Base-by-base conservation (phyloP, 2,113 vertebrate genomes). In the Climacteris rufus region DNA sequence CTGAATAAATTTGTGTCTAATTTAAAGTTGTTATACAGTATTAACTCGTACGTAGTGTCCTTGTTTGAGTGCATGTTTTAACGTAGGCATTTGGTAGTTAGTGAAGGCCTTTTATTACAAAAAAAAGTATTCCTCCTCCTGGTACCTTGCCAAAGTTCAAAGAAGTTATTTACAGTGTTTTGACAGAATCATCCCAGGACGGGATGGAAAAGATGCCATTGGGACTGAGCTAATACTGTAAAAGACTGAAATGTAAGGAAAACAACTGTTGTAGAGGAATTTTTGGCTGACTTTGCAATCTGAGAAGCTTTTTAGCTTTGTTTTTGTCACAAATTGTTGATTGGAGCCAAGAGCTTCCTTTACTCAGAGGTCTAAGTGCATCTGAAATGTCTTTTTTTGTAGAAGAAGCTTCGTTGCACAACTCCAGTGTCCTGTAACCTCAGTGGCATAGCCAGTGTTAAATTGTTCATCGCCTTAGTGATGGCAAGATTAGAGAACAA, bases 111-210 rank as follows among this genome's bases (percentile, higher is more conserved):
- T 75, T 52, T 72, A n/a, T 40, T 20, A 33, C 14, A 50, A 35
- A n/a, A 54, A 11, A 44, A 77, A 4, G 3, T 9, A 22, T 35
- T 85, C 45, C 31, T 83, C 24, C 19, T 81, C 20, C 20, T 60
- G 39, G 70, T 83, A 33, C n/a, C 21, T 93, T 95, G 90, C 96
- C 91, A 90, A 84, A 91, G 49, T 76, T 70, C 37, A 61, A 53
- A 70, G 72, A 54, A 85, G 83, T 97, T 95, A 97, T 96, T 97
- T 94, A 93, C 80, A 84, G 68, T 95, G 87, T 97, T 97, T 94
- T 97, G 96, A 96, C 87, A 97, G 95, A 91, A 44, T 91, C 65
- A 42, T 63, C 80, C 66, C 63, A 91, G 96, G 57, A 91, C 0
- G 3, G 44, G 66, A 85, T 93, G 87, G 93, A 95, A 93, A 94